Evolutionary conservation across 2,113 vertebrate species (phyloP).

Genomic region (Brachyhypopomus occidentalis): DNA sequence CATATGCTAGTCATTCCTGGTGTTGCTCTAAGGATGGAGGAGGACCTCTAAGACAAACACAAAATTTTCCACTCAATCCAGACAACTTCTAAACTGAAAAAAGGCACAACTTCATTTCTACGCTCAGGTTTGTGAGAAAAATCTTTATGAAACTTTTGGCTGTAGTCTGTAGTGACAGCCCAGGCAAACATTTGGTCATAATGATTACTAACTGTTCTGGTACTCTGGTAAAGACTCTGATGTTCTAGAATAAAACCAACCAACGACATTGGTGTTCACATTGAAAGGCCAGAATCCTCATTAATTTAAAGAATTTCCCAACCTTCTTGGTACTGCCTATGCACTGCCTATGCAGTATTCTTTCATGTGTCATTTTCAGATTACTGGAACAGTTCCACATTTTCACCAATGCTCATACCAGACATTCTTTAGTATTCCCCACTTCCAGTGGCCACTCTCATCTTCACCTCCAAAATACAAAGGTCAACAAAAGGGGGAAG

Average conservation of each 20-base stretch:
- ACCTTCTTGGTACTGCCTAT: no score
- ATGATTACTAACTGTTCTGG: no score
- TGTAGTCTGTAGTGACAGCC: no score
- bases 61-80: background rate
- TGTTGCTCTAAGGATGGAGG: background rate
- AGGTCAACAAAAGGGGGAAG: background rate
- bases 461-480: background rate
- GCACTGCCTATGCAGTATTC: no score
- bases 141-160: background rate
- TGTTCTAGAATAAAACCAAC: no score
- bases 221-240: no score
- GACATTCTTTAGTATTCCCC: background rate
- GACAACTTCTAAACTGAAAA: slow-evolving; percentile 4
- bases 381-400: no score
- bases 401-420: background rate
- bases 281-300: no score
- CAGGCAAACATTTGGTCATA: background rate
- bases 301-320: no score
- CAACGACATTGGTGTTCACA: no score
- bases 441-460: background rate
- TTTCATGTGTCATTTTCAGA: no score
- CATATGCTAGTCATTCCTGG: slow-evolving; percentile 11
- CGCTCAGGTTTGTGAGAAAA: background rate
- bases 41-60: slow-evolving; percentile 13
- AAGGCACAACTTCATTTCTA: background rate